Conservation (phyloP, 1,140 invertebrate genomes). For the Drosophila pandora region DNA sequence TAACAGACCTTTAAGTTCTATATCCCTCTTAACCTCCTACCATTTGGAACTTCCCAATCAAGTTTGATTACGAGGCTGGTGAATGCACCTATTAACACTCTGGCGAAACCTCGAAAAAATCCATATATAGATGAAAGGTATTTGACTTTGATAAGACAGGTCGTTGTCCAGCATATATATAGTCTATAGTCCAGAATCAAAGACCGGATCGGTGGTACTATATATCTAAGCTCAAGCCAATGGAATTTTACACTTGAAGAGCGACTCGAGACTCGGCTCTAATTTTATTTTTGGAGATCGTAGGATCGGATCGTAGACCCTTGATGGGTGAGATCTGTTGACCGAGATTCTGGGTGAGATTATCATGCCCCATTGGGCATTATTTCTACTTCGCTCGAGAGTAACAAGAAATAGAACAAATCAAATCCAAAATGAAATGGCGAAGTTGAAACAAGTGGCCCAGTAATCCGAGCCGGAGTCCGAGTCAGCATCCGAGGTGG, state of each 20-base stretch:
- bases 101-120: background rate
- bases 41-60: conserved; percentile 1
- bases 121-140: conserved; percentile 20
- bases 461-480: too few relatives aligned
- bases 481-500: background rate
- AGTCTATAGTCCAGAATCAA: background rate
- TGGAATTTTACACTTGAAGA: conserved; percentile 20
- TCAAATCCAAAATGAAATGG: too few relatives aligned
- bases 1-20: too few relatives aligned
- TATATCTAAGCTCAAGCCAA: conserved; percentile 20
- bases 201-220: background rate
- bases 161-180: conserved; percentile 24
- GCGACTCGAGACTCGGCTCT: background rate
- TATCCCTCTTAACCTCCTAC: background rate
- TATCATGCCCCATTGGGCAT: background rate
- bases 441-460: too few relatives aligned
- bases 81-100: conserved; percentile 59
- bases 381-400: background rate
- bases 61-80: conserved; percentile 48
- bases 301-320: conserved; percentile 1
- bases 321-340: background rate
- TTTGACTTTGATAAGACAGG: conserved; percentile 40
- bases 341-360: conserved; percentile 1
- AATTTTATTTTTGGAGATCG: conserved; percentile 28
- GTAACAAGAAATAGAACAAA: background rate